Base-by-base conservation (phyloP, 1,140 invertebrate species). In the Drosophila sp. region DNA sequence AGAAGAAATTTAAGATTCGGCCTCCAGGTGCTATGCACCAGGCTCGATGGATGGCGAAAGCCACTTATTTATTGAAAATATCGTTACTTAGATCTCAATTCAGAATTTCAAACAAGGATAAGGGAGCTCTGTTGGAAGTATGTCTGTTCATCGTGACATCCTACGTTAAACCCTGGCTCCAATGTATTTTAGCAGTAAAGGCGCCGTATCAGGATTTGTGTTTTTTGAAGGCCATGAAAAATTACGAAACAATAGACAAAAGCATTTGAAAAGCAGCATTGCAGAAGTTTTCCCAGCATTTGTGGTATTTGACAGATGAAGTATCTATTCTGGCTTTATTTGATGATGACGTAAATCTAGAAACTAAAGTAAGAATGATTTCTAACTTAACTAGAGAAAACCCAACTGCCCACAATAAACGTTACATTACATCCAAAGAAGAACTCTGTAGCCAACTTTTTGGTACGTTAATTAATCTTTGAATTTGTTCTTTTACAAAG, bases 61-160 rank as follows among this genome's bases (percentile, higher is more conserved):
- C 17, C 17, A 17, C 17, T 17, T 17, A 17, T 17, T 17, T 17
- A 17, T 17, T 17, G 17, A 17, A n/a, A 41, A 17, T 17, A 41
- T 41, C 2, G n/a, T 17, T n/a, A 17, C 3, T 41, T 41, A 41
- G 38, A 1, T n/a, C 11, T 41, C 38, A 41, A 41, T 41, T 41
- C 38, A 41, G 38, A 41, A n/a, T 41, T 41, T 33, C 40, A 41
- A 41, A 41, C 40, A 38, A 41, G 40, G 40, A 41, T 41, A 41
- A 41, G n/a, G 40, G 1, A 41, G 11, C 40, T 41, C 40, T 41
- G 40, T 41, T 41, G 40, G 11, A 41, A 1, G 40, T 41, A 41
- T 41, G 56, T 33, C 56, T 58, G 56, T 41, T 41, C 27, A 23
- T 70, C 58, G 35, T 38, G 40, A 41, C 40, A 41, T 41, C 40